Conservation (phyloP, 2,888 invertebrate species). For the Bellardia pandia region DNA sequence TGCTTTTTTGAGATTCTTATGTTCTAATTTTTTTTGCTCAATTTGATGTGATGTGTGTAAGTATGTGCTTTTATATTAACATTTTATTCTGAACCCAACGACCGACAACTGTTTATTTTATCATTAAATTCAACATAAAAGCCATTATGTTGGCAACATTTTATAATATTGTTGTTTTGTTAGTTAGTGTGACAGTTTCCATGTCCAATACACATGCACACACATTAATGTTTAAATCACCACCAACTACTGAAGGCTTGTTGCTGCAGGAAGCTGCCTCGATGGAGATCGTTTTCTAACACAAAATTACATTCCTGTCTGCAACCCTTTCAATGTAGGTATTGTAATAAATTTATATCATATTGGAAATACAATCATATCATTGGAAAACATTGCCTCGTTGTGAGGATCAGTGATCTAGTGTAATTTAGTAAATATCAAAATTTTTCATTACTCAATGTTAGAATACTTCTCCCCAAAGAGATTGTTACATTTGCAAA, state of each 20-base stretch:
- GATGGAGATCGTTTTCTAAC: too few relatives aligned
- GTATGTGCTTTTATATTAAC: slow-evolving; percentile 33
- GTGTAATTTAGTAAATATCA: background rate
- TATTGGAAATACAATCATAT: too few relatives aligned
- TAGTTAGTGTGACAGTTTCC: slow-evolving; percentile 2
- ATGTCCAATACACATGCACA: slow-evolving; percentile 13
- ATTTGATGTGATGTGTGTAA: background rate
- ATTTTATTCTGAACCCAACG: slow-evolving; percentile 70
- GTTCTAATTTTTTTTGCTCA: background rate
- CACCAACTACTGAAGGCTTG: background rate
- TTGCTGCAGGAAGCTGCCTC: background rate
- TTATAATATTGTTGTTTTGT: slow-evolving; percentile 28
- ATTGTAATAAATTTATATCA: too few relatives aligned
- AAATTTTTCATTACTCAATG: background rate
- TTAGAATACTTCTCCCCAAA: background rate
- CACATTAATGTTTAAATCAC: slow-evolving; percentile 10
- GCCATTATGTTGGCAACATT: slow-evolving; percentile 53
- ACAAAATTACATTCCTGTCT: too few relatives aligned
- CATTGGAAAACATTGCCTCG: too few relatives aligned
- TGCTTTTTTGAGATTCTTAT: slow-evolving; percentile 58
- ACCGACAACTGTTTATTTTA: slow-evolving; percentile 74
- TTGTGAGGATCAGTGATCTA: too few relatives aligned
- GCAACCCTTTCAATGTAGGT: too few relatives aligned
- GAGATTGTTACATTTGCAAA: background rate
- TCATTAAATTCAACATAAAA: slow-evolving; percentile 54